These are phyloP conservation scores for Ictalurus furcatus DNA, from an alignment of 2,113 vertebrate genomes.

Conservation along the genomic window DNA sequence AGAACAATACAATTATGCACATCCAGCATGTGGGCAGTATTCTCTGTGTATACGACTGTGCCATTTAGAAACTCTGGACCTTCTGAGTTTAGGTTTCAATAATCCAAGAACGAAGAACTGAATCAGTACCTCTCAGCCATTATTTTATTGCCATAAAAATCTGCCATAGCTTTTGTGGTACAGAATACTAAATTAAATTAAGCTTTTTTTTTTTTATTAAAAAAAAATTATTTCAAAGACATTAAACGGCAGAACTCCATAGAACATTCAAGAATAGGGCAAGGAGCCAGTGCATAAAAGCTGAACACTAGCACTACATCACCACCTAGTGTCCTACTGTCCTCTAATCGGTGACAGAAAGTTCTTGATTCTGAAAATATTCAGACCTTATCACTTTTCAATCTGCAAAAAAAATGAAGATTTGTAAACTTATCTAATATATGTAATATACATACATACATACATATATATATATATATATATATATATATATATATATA, in stretches of 20 bases:
- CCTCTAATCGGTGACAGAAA: neutral
- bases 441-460: too few relatives aligned
- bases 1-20: neutral
- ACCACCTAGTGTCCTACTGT: constrained; percentile 14
- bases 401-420: neutral
- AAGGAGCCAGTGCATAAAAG: neutral
- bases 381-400: neutral
- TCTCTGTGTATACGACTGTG: neutral
- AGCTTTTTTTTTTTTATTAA: neutral
- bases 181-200: neutral
- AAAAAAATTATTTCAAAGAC: neutral
- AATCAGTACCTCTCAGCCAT: neutral
- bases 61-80: neutral
- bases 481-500: too few relatives aligned
- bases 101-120: neutral
- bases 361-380: neutral
- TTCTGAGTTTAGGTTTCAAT: neutral
- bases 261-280: neutral
- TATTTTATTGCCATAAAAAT: neutral
- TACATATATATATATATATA: too few relatives aligned
- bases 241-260: neutral
- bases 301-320: neutral
- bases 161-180: neutral
- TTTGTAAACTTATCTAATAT: too few relatives aligned
- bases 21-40: neutral